A percentile compares a stretch with the other conserved stretches of the same genome.
Conservation (phyloP, 1,140 invertebrate species). For the Thrips palmi region DNA sequence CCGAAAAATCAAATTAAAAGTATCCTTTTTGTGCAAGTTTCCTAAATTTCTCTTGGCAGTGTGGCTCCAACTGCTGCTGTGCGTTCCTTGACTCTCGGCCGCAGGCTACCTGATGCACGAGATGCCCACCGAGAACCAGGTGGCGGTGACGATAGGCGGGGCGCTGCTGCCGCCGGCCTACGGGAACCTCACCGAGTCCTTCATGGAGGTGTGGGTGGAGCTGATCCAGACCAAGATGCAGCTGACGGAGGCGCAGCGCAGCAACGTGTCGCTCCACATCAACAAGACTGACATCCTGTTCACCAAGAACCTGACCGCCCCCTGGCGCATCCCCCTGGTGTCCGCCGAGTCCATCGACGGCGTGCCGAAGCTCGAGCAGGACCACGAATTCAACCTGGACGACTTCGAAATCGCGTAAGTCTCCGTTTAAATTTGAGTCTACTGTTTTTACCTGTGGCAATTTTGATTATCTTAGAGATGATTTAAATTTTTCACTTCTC, state of each 20-base stretch:
- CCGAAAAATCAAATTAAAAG: constrained; percentile 20
- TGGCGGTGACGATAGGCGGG: constrained; percentile 27
- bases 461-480: constrained; percentile 1
- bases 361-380: constrained; percentile 27
- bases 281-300: constrained; percentile 6
- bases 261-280: background rate
- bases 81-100: constrained; percentile 8
- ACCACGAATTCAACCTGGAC: constrained; percentile 25
- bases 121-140: constrained; percentile 17
- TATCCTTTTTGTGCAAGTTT: constrained; percentile 20
- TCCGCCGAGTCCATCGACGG: constrained; percentile 26
- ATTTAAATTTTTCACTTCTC: background rate
- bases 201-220: constrained; percentile 30
- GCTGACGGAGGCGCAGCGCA: background rate
- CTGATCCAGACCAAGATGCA: constrained; percentile 19
- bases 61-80: constrained; percentile 8
- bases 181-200: constrained; percentile 24
- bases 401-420: constrained; percentile 18
- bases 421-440: constrained; percentile 1
- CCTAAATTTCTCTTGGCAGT: constrained; percentile 4
- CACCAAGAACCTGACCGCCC: constrained; percentile 28
- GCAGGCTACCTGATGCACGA: constrained; percentile 26
- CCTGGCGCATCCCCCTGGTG: constrained; percentile 29
- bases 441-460: background rate
- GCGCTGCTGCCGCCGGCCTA: constrained; percentile 27